These are phyloP conservation scores for Pseudotriccus pelzelni DNA, from an alignment of 2,797 vertebrate species.

Conservation along the genomic window DNA sequence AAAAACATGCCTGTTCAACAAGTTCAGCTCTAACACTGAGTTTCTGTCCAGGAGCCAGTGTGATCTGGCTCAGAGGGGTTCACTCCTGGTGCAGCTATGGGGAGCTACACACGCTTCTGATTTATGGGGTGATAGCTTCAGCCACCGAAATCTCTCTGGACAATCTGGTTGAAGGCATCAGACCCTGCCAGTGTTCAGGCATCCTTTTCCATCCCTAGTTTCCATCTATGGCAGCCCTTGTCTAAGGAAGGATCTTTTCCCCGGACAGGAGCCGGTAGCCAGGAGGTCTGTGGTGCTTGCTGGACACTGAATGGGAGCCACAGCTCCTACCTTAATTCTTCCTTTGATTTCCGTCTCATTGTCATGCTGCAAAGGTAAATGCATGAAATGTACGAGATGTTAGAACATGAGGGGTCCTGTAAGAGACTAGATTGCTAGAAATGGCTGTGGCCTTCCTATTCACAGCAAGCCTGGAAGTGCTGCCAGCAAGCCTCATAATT, in stretches of 20 bases:
- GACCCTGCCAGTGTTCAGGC: background rate
- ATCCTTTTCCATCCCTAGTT: background rate
- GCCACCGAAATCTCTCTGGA: background rate
- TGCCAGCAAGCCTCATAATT: background rate
- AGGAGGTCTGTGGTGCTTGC: background rate
- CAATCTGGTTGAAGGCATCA: background rate
- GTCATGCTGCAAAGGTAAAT: background rate
- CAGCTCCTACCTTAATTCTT: background rate
- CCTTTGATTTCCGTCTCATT: background rate
- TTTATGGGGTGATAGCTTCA: background rate
- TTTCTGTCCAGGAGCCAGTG: background rate
- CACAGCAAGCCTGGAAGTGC: background rate
- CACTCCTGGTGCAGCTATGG: background rate
- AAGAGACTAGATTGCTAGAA: background rate
- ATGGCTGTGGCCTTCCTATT: background rate
- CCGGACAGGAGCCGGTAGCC: background rate
- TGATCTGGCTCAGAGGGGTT: background rate
- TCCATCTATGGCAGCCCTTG: background rate
- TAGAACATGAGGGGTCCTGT: background rate
- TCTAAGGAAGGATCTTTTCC: background rate
- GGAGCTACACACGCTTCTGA: fast-evolving
- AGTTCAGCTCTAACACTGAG: background rate
- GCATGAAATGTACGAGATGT: background rate
- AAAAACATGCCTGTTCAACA: background rate
- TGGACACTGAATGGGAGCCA: background rate